phyloP scores from a whole-genome alignment of 1,140 invertebrate species.

The Popillia japonica region DNA sequence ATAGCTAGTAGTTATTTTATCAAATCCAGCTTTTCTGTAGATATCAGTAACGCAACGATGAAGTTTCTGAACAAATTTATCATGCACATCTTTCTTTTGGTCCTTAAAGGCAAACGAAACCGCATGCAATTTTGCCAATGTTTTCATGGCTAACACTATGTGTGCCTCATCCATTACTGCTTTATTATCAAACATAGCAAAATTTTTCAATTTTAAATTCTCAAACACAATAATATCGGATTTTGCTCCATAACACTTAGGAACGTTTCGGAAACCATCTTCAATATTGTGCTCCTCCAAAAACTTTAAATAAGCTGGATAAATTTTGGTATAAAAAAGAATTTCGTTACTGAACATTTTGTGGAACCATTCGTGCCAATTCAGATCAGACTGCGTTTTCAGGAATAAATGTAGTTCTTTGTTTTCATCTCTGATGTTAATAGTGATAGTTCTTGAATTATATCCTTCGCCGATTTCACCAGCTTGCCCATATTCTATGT shows the following conservation, averaged over 20 bases:
- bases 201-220: slow-evolving; percentile 7
- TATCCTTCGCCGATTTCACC: slow-evolving; percentile 3
- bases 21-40: background rate
- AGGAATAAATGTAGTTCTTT: background rate
- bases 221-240: slow-evolving; percentile 15
- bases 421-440: background rate
- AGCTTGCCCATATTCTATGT: background rate
- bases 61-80: background rate
- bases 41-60: background rate
- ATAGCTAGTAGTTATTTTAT: background rate
- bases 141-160: slow-evolving; percentile 6
- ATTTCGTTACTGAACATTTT: slow-evolving; percentile 2
- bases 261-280: background rate
- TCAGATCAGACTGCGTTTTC: background rate
- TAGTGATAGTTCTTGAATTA: background rate
- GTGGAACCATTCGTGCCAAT: background rate
- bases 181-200: background rate
- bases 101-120: slow-evolving; percentile 36
- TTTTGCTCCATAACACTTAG: background rate
- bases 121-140: slow-evolving; percentile 32
- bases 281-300: background rate
- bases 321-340: background rate
- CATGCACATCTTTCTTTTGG: slow-evolving; percentile 26
- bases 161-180: slow-evolving; percentile 23
- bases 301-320: background rate